These are phyloP conservation scores for Geotrypetes seraphini DNA, from an alignment of 2,797 vertebrate genomes.

Conservation along the genomic window DNA sequence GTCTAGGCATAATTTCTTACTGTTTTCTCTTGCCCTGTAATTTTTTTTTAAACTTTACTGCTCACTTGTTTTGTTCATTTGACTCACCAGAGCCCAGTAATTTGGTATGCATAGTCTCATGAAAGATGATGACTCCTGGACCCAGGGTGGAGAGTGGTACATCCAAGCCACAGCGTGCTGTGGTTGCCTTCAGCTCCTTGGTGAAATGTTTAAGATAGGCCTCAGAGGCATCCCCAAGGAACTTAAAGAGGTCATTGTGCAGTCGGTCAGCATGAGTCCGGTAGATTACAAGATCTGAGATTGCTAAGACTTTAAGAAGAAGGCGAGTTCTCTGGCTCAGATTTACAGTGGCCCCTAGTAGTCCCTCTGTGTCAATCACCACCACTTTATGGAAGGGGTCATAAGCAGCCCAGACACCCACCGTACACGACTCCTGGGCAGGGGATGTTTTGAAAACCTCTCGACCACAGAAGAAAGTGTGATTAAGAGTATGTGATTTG, in stretches of 20 bases:
- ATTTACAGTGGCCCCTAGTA: slow-evolving; percentile 86
- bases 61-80: neutral
- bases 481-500: slow-evolving; percentile 95
- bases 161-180: slow-evolving; percentile 88
- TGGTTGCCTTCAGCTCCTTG: slow-evolving; percentile 91
- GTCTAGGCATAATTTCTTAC: too few relatives aligned
- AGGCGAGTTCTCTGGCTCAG: slow-evolving; percentile 91
- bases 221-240: slow-evolving; percentile 95
- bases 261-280: slow-evolving; percentile 93
- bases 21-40: too few relatives aligned
- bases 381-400: slow-evolving; percentile 85
- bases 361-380: slow-evolving; percentile 92
- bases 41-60: too few relatives aligned
- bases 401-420: slow-evolving; percentile 94
- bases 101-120: slow-evolving; percentile 95
- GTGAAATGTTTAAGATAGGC: slow-evolving; percentile 96
- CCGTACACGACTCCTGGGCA: slow-evolving; percentile 93
- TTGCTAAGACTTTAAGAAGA: slow-evolving; percentile 89
- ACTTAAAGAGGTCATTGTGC: slow-evolving; percentile 96
- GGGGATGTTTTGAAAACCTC: slow-evolving; percentile 95
- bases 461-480: slow-evolving; percentile 94
- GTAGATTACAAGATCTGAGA: slow-evolving; percentile 96
- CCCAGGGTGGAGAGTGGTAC: slow-evolving; percentile 92
- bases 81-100: slow-evolving; percentile 86
- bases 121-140: slow-evolving; percentile 93